Evolutionary conservation across 53 echinoderm and acorn worm genomes (phyloP).

Genomic region (Arbacia lixula): DNA sequence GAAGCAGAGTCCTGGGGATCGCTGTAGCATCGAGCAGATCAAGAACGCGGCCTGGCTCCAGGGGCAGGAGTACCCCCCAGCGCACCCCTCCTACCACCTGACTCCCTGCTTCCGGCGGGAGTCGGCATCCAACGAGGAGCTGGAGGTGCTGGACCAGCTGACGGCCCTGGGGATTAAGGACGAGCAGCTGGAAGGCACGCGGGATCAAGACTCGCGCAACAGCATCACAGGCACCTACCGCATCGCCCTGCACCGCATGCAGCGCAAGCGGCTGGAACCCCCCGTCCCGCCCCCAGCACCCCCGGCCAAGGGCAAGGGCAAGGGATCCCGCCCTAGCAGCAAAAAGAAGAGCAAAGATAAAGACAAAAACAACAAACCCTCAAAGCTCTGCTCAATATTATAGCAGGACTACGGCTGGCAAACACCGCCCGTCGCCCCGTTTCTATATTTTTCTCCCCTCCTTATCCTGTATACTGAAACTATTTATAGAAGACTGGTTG

Average conservation of each 20-base stretch:
- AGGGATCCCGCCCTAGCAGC: conserved; percentile 68
- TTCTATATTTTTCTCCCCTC: too few species aligned
- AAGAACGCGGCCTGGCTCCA: conserved; percentile 75
- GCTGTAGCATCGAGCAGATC: conserved; percentile 73
- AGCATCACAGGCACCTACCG: conserved; percentile 98
- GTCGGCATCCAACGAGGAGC: conserved; percentile 82
- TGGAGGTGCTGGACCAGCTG: conserved; percentile 79
- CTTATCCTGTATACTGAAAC: too few species aligned
- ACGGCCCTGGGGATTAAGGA: conserved; percentile 80
- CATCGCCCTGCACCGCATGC: conserved; percentile 87
- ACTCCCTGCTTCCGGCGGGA: conserved; percentile 88
- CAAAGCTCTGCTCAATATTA: conserved; percentile 90
- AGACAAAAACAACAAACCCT: conserved; percentile 82
- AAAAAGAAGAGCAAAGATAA: conserved; percentile 69
- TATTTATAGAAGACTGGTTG: conserved; percentile 38
- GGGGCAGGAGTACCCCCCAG: conserved; percentile 87
- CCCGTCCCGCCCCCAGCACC: conserved; percentile 63
- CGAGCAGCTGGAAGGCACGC: conserved; percentile 79
- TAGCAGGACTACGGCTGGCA: conserved; percentile 32
- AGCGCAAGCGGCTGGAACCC: conserved; percentile 81
- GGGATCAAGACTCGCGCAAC: conserved; percentile 93
- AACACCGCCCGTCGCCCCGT: too few species aligned
- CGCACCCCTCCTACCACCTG: conserved; percentile 81
- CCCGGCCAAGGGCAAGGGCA: conserved; percentile 53
- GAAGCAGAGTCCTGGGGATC: conserved; percentile 73